Conservation (phyloP, 2,797 vertebrate species). For the Myiotriccus ornatus region DNA sequence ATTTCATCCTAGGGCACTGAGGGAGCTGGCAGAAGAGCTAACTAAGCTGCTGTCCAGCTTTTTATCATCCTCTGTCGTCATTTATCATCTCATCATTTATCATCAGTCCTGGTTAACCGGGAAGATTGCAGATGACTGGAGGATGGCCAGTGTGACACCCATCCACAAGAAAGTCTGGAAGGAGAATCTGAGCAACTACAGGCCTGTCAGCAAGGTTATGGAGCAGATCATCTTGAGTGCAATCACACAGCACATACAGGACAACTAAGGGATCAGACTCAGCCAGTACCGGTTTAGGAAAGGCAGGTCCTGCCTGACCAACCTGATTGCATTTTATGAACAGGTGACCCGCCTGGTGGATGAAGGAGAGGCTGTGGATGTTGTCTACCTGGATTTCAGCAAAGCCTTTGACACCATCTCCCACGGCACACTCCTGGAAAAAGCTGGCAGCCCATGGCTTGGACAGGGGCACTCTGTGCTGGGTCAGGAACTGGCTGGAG, state of each 20-base stretch:
- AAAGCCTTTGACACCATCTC: background rate
- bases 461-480: background rate
- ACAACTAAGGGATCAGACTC: background rate
- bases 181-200: background rate
- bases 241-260: background rate
- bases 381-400: background rate
- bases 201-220: background rate
- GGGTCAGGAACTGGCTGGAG: background rate
- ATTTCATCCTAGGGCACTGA: background rate
- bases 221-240: background rate
- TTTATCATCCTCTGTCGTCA: background rate
- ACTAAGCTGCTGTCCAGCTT: background rate
- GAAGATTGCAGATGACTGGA: background rate
- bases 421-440: background rate
- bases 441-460: background rate
- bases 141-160: background rate
- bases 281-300: background rate
- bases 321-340: background rate
- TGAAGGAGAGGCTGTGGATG: background rate
- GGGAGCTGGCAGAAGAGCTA: background rate
- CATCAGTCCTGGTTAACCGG: background rate
- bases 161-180: background rate
- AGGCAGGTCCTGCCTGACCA: background rate
- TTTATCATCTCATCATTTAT: background rate
- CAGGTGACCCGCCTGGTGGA: rapidly evolving